phyloP scores from a whole-genome alignment of 2,888 invertebrate species.

The Noctua comes region DNA sequence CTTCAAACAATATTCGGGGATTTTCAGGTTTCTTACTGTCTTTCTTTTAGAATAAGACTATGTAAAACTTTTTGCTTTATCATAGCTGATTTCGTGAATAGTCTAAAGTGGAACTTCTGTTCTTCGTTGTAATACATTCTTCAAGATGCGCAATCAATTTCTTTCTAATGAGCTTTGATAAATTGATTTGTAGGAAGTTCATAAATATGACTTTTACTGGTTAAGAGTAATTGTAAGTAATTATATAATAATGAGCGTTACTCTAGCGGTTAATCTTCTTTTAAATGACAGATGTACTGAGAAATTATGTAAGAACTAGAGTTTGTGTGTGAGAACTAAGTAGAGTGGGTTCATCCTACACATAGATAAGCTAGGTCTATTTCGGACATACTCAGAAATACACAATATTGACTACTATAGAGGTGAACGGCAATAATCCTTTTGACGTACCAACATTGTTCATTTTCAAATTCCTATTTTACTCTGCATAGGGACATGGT shows the following conservation, averaged over 20 bases:
- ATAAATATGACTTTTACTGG: conserved; percentile 53
- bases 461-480: not conserved
- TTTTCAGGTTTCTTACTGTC: not conserved
- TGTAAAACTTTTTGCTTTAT: not conserved
- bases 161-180: conserved; percentile 56
- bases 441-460: not conserved
- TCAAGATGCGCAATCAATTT: conserved; percentile 53
- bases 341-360: not conserved
- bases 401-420: too few relatives aligned
- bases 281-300: conserved; percentile 16
- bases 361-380: too few relatives aligned
- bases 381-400: too few relatives aligned
- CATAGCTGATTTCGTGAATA: not conserved
- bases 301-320: not conserved
- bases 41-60: not conserved
- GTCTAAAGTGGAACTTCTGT: conserved; percentile 25
- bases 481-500: not conserved
- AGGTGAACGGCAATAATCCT: too few relatives aligned
- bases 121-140: fast-evolving
- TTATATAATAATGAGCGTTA: conserved; percentile 52
- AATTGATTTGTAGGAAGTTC: conserved; percentile 58
- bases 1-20: too few relatives aligned
- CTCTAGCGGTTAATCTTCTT: conserved; percentile 41
- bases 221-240: conserved; percentile 55
- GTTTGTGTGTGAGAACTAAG: not conserved